Percentiles rank a stretch among this genome's conserved stretches.
Conservation (phyloP, 2,888 invertebrate species). For the Drosophila greeni region DNA sequence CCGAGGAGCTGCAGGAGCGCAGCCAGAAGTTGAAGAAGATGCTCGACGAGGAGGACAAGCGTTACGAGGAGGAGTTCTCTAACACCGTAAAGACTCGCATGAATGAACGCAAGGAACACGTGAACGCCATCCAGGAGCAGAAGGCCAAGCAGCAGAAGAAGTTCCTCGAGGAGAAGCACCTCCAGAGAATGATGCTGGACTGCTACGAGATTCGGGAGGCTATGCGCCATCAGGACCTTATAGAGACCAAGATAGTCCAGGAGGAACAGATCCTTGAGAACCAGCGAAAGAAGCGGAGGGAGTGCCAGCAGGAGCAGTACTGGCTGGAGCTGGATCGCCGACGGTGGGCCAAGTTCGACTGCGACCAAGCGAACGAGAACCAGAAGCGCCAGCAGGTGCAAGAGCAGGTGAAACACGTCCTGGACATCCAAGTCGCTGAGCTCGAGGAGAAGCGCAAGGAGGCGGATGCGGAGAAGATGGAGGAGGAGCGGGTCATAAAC, state of each 20-base stretch:
- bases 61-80: conserved; percentile 74
- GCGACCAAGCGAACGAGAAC: conserved; percentile 53
- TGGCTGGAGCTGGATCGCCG: conserved; percentile 67
- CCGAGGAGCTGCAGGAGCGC: conserved; percentile 64
- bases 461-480: conserved; percentile 53
- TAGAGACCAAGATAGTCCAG: conserved; percentile 65
- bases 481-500: conserved; percentile 50
- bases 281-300: conserved; percentile 50
- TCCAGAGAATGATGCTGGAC: conserved; percentile 73
- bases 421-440: conserved; percentile 58
- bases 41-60: conserved; percentile 71
- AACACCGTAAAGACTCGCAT: conserved; percentile 72
- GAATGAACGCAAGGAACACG: conserved; percentile 64
- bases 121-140: conserved; percentile 68
- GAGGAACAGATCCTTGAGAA: conserved; percentile 75
- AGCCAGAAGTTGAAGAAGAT: conserved; percentile 58
- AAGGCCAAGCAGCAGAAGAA: conserved; percentile 52
- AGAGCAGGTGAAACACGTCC: conserved; percentile 47
- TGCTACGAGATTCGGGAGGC: conserved; percentile 76
- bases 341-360: conserved; percentile 54
- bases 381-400: conserved; percentile 53
- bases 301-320: conserved; percentile 61
- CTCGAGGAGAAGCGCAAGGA: conserved; percentile 39
- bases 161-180: conserved; percentile 67
- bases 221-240: conserved; percentile 64